Evolutionary conservation across 2,888 invertebrate genomes (phyloP).

Genomic region (Mamestra brassicae): DNA sequence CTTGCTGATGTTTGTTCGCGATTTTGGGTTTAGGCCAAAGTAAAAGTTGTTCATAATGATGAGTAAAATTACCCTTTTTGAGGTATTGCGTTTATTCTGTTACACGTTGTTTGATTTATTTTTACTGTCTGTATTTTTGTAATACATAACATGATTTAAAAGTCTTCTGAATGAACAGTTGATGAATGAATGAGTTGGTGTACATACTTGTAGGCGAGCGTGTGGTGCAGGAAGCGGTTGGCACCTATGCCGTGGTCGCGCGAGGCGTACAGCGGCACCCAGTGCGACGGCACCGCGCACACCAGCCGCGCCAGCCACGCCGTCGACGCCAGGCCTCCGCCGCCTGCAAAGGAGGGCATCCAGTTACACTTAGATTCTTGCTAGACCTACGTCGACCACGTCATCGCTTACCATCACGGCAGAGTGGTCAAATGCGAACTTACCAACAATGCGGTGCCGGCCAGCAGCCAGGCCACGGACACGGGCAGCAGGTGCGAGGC

Average conservation of each 20-base stretch:
- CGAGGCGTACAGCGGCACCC: conserved; percentile 96
- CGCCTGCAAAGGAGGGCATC: neutral
- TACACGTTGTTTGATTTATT: too few relatives aligned
- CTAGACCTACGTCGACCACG: neutral
- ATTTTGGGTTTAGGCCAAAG: too few relatives aligned
- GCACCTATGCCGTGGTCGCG: conserved; percentile 96
- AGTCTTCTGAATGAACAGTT: too few relatives aligned
- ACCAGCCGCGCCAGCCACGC: conserved; percentile 92
- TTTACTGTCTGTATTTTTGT: too few relatives aligned
- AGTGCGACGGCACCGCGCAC: conserved; percentile 94
- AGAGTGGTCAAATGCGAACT: too few relatives aligned
- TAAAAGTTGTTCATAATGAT: too few relatives aligned
- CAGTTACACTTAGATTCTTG: too few relatives aligned
- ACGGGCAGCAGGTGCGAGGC: conserved; percentile 88
- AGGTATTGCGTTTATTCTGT: too few relatives aligned
- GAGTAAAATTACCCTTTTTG: too few relatives aligned
- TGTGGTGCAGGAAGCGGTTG: conserved; percentile 97
- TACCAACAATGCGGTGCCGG: conserved; percentile 87
- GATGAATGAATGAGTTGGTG: neutral
- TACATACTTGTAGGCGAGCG: conserved; percentile 92
- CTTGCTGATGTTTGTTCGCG: too few relatives aligned
- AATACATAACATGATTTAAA: too few relatives aligned
- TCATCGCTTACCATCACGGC: conserved; percentile 62
- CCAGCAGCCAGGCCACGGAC: conserved; percentile 93
- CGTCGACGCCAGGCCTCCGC: conserved; percentile 88